Conservation (phyloP, 2,888 invertebrate species). For the Cremastinae sp. region DNA sequence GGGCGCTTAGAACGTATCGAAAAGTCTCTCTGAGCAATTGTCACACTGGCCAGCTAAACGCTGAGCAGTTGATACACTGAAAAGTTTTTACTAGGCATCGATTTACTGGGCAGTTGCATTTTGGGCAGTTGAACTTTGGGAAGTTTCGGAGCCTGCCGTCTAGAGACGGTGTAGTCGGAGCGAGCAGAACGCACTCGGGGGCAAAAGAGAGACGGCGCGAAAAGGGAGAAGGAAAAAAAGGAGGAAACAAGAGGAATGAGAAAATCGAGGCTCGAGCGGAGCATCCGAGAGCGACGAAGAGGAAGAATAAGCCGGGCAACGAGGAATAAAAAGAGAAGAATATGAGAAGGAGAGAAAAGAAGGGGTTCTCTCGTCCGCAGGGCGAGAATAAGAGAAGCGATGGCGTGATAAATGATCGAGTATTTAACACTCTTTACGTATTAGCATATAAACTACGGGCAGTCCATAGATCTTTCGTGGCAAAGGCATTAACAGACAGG, state of each 20-base stretch:
- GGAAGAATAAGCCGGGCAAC: slow-evolving; percentile 25
- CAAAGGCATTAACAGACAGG: slow-evolving; percentile 79
- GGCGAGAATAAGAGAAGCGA: slow-evolving; percentile 72
- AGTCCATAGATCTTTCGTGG: slow-evolving; percentile 80
- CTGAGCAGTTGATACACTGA: too few species aligned
- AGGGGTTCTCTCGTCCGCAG: slow-evolving; percentile 56
- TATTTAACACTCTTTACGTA: slow-evolving; percentile 81
- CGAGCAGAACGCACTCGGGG: slow-evolving; percentile 16
- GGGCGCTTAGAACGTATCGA: too few species aligned
- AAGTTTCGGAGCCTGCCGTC: too few species aligned
- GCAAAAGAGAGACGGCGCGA: background rate
- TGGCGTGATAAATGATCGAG: slow-evolving; percentile 80
- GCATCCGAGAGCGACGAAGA: slow-evolving; percentile 10
- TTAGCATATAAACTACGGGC: slow-evolving; percentile 80
- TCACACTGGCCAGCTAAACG: too few species aligned
- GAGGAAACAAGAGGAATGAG: slow-evolving; percentile 33
- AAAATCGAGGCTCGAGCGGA: slow-evolving; percentile 27
- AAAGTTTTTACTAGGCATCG: too few species aligned
- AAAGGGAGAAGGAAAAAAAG: background rate
- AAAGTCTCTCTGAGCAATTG: too few species aligned
- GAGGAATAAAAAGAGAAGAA: slow-evolving; percentile 37
- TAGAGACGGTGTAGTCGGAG: slow-evolving; percentile 17
- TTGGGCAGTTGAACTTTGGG: too few species aligned
- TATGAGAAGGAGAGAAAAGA: slow-evolving; percentile 35
- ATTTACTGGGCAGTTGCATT: too few species aligned